A percentile compares a stretch with the other conserved stretches of the same genome.
These are phyloP conservation scores for Mobula birostris DNA, from an alignment of 2,113 vertebrate species.

Conservation along the genomic window DNA sequence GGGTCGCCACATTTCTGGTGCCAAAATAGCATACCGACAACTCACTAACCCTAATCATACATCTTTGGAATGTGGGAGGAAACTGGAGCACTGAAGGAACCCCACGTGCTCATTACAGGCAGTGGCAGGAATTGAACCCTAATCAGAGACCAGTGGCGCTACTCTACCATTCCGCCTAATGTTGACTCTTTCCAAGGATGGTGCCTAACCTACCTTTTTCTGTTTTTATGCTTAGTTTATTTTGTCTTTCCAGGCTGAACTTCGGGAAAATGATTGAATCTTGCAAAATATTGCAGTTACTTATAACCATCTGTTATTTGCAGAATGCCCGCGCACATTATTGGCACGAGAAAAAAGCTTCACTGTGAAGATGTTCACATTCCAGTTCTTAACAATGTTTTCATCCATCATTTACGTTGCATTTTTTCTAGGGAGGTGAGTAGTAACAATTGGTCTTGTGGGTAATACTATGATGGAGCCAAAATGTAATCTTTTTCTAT, in stretches of 20 bases:
- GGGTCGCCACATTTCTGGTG: too few relatives aligned
- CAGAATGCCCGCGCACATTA: slow-evolving; percentile 72
- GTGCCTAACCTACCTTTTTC: too few relatives aligned
- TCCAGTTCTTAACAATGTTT: slow-evolving; percentile 89
- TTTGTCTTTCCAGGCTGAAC: not conserved
- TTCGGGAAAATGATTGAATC: not conserved
- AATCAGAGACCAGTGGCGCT: too few relatives aligned
- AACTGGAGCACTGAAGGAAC: too few relatives aligned
- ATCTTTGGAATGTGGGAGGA: too few relatives aligned
- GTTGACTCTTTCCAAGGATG: too few relatives aligned
- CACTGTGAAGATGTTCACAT: slow-evolving; percentile 82
- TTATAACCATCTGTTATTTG: not conserved
- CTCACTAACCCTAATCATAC: too few relatives aligned
- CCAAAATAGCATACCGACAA: too few relatives aligned
- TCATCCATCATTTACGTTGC: slow-evolving; percentile 86
- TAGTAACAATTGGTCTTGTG: not conserved
- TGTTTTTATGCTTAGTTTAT: not conserved
- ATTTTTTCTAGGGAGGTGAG: slow-evolving; percentile 88
- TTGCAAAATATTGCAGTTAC: not conserved
- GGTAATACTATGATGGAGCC: not conserved
- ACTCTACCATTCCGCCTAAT: too few relatives aligned
- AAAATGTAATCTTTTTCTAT: not conserved
- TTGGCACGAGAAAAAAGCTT: slow-evolving; percentile 73
- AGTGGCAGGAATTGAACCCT: too few relatives aligned
- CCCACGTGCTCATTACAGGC: too few relatives aligned